A percentile compares a stretch with the other conserved stretches of the same genome.
These are phyloP conservation scores for Cecropterus lyciades DNA, from an alignment of 1,140 invertebrate genomes.

Conservation along the genomic window DNA sequence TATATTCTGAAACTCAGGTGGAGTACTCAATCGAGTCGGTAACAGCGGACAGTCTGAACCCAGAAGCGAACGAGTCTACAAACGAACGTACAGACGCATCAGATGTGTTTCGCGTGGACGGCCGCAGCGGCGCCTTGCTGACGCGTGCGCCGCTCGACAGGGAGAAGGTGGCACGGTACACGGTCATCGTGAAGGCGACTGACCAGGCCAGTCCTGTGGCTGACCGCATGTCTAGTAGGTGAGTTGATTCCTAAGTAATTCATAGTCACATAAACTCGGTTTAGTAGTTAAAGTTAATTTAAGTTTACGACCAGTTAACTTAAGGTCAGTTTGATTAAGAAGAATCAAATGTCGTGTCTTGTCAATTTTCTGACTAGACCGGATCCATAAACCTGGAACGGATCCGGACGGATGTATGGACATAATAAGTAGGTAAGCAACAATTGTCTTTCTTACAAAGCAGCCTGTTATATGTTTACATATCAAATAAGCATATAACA, in stretches of 20 bases:
- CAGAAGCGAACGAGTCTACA: conserved; percentile 73
- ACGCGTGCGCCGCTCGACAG: conserved; percentile 94
- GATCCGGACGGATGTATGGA: too few relatives aligned
- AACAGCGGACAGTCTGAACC: conserved; percentile 83
- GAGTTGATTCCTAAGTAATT: conserved; percentile 26
- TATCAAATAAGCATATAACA: too few relatives aligned
- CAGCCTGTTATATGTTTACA: too few relatives aligned
- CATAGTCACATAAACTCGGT: too few relatives aligned
- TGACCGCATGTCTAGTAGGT: conserved; percentile 89
- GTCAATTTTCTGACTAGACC: too few relatives aligned
- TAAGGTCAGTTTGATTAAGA: too few relatives aligned
- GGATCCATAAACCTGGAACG: too few relatives aligned
- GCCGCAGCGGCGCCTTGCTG: conserved; percentile 92
- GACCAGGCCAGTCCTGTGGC: conserved; percentile 91
- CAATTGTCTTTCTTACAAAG: too few relatives aligned
- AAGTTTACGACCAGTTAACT: too few relatives aligned
- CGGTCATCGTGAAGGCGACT: conserved; percentile 92
- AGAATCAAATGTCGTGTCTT: too few relatives aligned
- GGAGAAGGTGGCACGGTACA: conserved; percentile 94
- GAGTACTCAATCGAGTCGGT: conserved; percentile 91
- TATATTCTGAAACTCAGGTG: conserved; percentile 75
- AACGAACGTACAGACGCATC: conserved; percentile 65
- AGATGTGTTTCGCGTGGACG: conserved; percentile 92
- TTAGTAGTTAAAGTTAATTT: too few relatives aligned
- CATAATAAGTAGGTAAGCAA: too few relatives aligned